phyloP scores from a whole-genome alignment of 2,888 invertebrate species.

The Germaria angustata region DNA sequence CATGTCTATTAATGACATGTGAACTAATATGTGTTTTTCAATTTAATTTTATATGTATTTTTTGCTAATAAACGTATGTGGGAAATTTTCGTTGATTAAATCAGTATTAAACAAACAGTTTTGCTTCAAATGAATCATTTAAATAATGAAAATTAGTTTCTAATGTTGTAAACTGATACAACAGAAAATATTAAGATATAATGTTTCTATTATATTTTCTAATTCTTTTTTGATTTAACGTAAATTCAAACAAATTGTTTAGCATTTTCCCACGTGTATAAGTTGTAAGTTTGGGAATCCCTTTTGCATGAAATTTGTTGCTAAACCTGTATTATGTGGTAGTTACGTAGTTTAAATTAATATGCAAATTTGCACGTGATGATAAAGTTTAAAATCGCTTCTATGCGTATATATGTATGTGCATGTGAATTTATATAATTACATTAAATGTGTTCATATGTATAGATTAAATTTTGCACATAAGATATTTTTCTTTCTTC shows the following conservation, averaged over 20 bases:
- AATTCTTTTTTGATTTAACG: background rate
- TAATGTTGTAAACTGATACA: background rate
- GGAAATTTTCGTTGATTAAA: constrained; percentile 21
- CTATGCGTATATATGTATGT: background rate
- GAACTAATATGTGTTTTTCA: background rate
- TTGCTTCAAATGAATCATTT: constrained; percentile 39
- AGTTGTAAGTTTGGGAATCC: constrained; percentile 10
- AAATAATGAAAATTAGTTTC: background rate
- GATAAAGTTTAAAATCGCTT: constrained; percentile 9
- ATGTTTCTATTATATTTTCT: background rate
- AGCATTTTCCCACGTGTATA: background rate
- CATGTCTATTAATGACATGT: constrained; percentile 37
- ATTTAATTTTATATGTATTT: background rate
- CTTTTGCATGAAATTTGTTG: background rate
- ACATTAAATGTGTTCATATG: too few species aligned
- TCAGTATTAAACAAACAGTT: background rate
- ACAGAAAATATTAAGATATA: background rate
- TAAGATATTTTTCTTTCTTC: too few species aligned
- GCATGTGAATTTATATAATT: too few species aligned
- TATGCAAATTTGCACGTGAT: constrained; percentile 25
- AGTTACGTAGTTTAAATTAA: constrained; percentile 12
- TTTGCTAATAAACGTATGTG: constrained; percentile 13
- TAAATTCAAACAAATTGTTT: background rate
- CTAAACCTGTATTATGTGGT: constrained; percentile 5
- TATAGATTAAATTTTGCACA: too few species aligned